These are phyloP conservation scores for Drosophila infuscata DNA, from an alignment of 2,888 invertebrate species.

Conservation along the genomic window DNA sequence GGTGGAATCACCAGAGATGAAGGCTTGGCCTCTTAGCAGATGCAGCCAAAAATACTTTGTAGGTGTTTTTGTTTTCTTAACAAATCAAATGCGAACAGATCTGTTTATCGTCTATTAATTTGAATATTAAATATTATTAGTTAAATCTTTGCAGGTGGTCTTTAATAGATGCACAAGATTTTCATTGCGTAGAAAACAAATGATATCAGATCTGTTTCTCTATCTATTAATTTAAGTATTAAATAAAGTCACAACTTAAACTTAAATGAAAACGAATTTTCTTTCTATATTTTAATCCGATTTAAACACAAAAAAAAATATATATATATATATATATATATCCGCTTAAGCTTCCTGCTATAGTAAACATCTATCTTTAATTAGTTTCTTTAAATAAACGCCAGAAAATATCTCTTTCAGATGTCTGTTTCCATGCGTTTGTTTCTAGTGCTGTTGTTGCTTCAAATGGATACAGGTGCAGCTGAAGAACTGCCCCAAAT, in stretches of 20 bases:
- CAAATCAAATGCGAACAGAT: not conserved
- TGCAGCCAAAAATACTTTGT: not conserved
- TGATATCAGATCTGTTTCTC: not conserved
- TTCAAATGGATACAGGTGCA: not conserved
- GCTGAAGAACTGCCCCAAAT: slow-evolving; percentile 25
- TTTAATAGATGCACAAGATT: not conserved
- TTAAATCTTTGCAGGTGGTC: not conserved
- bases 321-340: not conserved
- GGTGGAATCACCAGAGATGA: not conserved
- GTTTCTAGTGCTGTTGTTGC: slow-evolving; percentile 14
- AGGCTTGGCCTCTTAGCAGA: not conserved
- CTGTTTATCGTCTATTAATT: not conserved
- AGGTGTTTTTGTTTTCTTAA: not conserved
- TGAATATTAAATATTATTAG: not conserved
- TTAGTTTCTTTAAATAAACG: not conserved
- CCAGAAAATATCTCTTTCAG: slow-evolving; percentile 44
- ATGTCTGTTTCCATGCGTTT: slow-evolving; percentile 28
- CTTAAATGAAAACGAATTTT: not conserved
- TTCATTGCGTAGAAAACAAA: not conserved
- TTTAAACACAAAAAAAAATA: too few species aligned
- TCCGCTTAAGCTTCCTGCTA: not conserved
- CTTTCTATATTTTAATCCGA: not conserved
- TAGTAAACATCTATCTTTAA: not conserved
- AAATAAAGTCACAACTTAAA: not conserved
- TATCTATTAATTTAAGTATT: not conserved